Evolutionary conservation across 2,113 vertebrate species (phyloP).

Genomic region (Candoia aspera): DNA sequence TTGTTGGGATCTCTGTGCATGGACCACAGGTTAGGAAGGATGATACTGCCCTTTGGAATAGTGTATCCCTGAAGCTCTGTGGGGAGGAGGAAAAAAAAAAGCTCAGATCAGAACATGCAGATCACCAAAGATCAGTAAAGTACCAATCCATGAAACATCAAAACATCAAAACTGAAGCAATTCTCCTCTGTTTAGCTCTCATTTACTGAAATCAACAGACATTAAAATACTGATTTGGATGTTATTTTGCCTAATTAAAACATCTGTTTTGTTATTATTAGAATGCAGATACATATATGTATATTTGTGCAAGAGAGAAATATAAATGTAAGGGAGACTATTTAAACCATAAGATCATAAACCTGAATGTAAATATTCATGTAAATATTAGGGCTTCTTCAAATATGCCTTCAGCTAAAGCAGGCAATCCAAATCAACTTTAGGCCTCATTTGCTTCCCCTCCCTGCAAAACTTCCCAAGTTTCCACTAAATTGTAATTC

Average conservation of each 20-base stretch:
- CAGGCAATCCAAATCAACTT: background rate
- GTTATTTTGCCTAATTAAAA: background rate
- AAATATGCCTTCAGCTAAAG: background rate
- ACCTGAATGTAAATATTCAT: background rate
- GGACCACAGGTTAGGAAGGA: constrained; percentile 91
- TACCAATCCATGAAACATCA: background rate
- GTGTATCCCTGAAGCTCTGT: constrained; percentile 87
- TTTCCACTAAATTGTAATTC: background rate
- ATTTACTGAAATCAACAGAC: background rate
- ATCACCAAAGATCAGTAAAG: background rate
- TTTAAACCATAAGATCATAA: background rate
- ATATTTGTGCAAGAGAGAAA: background rate
- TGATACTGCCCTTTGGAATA: constrained; percentile 90
- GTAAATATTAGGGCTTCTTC: background rate
- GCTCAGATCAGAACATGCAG: background rate
- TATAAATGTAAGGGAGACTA: background rate
- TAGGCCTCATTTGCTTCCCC: background rate
- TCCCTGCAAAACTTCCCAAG: background rate
- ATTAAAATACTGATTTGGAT: background rate
- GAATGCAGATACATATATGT: background rate
- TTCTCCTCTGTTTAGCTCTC: background rate
- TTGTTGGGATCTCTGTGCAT: constrained; percentile 88
- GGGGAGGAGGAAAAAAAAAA: background rate
- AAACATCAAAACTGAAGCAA: background rate
- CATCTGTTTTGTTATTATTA: background rate